phyloP scores from a whole-genome alignment of 1,140 invertebrate genomes.

The Rhopalosiphum padi region DNA sequence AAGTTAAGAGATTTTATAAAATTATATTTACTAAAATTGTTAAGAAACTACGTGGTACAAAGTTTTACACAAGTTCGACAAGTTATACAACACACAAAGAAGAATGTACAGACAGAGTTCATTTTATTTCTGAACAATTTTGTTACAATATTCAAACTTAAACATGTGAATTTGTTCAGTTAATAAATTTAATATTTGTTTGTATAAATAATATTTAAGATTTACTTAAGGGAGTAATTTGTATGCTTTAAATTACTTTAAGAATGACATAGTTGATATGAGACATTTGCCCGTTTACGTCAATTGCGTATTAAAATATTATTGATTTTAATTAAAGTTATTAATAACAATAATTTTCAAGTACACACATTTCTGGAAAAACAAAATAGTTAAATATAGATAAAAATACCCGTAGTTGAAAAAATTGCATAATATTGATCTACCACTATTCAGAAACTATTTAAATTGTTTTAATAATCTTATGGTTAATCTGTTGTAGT shows the following conservation, averaged over 20 bases:
- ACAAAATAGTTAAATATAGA: neutral
- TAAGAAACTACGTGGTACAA: constrained; percentile 7
- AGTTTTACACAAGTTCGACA: neutral
- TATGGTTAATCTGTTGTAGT: too few relatives aligned
- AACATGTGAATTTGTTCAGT: neutral
- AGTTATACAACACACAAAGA: neutral
- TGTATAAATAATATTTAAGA: neutral
- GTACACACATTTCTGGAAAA: too few relatives aligned
- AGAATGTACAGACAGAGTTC: neutral
- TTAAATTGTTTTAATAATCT: neutral
- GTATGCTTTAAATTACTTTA: neutral
- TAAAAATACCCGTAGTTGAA: neutral
- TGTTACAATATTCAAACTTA: neutral
- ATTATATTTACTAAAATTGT: constrained; percentile 16
- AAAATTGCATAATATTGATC: too few relatives aligned
- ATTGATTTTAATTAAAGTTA: neutral
- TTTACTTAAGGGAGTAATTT: neutral
- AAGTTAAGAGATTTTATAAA: neutral
- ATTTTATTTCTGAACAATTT: neutral
- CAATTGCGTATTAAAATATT: neutral
- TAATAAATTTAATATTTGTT: neutral
- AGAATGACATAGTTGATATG: neutral
- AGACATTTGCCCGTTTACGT: neutral
- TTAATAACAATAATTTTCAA: too few relatives aligned
- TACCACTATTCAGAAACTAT: neutral